Base-by-base conservation (phyloP, 2,113 vertebrate genomes). In the Salvelinus sp. region DNA sequence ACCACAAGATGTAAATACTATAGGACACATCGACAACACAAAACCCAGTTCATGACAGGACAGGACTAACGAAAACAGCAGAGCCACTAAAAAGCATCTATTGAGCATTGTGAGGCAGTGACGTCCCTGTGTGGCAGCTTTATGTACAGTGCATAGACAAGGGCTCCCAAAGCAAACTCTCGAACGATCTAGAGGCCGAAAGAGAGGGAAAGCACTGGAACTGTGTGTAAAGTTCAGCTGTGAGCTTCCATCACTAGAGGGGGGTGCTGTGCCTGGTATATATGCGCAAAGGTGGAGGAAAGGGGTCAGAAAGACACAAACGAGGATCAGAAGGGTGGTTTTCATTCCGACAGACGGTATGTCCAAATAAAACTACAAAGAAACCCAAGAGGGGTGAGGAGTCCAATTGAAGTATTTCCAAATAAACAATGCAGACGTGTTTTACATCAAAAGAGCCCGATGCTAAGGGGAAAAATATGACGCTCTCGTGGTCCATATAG, bases 121-220 rank as follows among this genome's bases (percentile, higher is more conserved):
- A 83, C 80, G 62, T 82, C 50, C 20, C 71, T 64, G 73, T 83
- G 77, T 33, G 71, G 50, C 18, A 73, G 83, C 79, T 89, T 86
- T 88, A 82, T 88, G 76, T 33, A 78, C 47, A 2, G 70, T 80
- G 80, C 76, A 86, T 75, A 62, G 73, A 85, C 75, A 69, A 64
- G 44, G 74, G 73, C 82, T 82, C 68, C 73, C 77, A 78, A 69
- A 84, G 85, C 81, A 84, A 79, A 82, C 75, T 87, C 88, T 90
- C 47, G 89, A 91, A 90, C 83, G 74, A 82, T 78, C 88, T 86
- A 25, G 3, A 72, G 72, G 64, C 54, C 62, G 27, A n/a, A 2
- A 67, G 67, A 16, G 63, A 16, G 58, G 48, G 66, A 6, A 65
- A 38, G 67, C 13, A 47, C 22, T 30, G n/a, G 2, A 18, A 54